phyloP scores from a whole-genome alignment of 2,113 vertebrate genomes.

The Marmota flaviventris region DNA sequence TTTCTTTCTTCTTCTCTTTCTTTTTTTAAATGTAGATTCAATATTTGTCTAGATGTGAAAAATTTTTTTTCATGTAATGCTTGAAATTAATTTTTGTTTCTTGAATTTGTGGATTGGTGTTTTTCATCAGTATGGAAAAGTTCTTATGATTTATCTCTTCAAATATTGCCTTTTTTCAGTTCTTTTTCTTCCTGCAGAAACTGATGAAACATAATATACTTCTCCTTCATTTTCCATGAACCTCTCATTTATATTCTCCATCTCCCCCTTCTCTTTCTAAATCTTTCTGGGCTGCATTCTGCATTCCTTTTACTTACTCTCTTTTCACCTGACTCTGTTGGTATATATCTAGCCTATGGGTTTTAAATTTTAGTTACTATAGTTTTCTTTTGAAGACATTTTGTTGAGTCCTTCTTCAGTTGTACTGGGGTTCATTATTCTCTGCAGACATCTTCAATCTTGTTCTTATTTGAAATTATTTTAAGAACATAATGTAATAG shows the following conservation, averaged over 20 bases:
- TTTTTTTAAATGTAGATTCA: not conserved
- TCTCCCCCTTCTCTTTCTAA: not conserved
- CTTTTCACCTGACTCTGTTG: not conserved
- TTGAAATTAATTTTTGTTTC: constrained; percentile 38
- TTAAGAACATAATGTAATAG: not conserved
- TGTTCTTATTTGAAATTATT: not conserved
- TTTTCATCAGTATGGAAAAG: constrained; percentile 24
- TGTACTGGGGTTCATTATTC: not conserved
- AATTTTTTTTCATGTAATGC: not conserved
- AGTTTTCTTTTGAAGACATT: constrained; percentile 40
- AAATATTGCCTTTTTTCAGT: constrained; percentile 18
- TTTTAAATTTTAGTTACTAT: not conserved
- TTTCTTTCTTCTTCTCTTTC: not conserved
- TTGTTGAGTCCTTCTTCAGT: constrained; percentile 32
- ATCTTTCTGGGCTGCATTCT: not conserved
- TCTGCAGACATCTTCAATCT: not conserved
- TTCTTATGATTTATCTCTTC: constrained; percentile 14
- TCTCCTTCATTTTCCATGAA: constrained; percentile 9
- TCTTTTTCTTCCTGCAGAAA: not conserved
- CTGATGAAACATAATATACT: not conserved
- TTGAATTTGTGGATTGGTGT: not conserved
- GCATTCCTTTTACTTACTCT: not conserved
- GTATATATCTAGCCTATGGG: not conserved
- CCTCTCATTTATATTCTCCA: too few species aligned
- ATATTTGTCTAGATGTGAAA: not conserved